Evolutionary conservation across 2,113 vertebrate species (phyloP), one percentile per base, ranked within the genome.

Genomic region (Quiscalus mexicanus): DNA sequence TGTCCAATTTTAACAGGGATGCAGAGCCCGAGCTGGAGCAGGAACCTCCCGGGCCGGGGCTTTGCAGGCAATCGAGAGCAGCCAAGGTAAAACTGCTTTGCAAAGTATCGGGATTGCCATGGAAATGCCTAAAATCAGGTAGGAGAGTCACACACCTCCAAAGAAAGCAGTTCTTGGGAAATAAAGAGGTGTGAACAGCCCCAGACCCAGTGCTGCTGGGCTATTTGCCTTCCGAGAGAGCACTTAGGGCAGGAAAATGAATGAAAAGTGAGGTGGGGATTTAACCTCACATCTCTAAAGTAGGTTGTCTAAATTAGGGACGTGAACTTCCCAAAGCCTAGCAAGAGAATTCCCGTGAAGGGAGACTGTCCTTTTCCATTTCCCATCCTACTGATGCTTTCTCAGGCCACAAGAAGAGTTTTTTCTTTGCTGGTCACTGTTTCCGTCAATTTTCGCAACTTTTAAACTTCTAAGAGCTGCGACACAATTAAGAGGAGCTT

Each of bases 191-290:
- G 39, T 5, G 35, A 39, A 14, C 33, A 23, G 16, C 49, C 15
- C 21, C 45, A 50, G 35, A 21, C 6, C 27, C 50, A 8, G 0
- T 0, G 16, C 12, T 47, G 6, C 49, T n/a, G 47, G 39, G 3
- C 30, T 45, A 0, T 3, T 45, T 49, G 69, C 12, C 60, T 35
- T 86, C 33, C 73, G 18, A 12, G 63, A 58, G 44, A 77, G 55
- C 6, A 11, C 12, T 13, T 21, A 20, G 39, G 39, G 47, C 19
- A 88, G 62, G 27, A 55, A 83, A 39, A 10, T 28, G 70, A 77
- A 39, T 31, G 76, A n/a, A 41, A 95, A 53, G 41, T 5, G 49
- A 84, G 64, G 56, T n/a, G 90, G 24, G 49, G 77, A n/a, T 79
- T 79, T 37, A 94, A 56, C 30, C 53, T 42, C 83, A 45, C 4